Base-by-base conservation (phyloP, 2,797 vertebrate species). In the Syngnathus acus region DNA sequence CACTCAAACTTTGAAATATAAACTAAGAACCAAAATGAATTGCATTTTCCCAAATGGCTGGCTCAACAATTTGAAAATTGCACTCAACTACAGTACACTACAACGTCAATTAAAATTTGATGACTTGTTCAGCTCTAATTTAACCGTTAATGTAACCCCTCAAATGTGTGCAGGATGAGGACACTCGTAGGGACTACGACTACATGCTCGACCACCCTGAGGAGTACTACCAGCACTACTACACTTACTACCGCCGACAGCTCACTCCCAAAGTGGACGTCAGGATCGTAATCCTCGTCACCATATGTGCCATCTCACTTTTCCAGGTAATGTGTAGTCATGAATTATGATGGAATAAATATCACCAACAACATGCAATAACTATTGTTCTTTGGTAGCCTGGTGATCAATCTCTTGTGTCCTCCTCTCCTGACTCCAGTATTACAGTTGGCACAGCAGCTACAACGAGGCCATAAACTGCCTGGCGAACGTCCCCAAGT, bases 151-250 rank as follows among this genome's bases (percentile, higher is more conserved):
- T 32, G 9, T 43, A 11, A 43, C 42, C 10, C 11, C 21, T 10
- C 26, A 57, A 13, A 45, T 32, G 21, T 62, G 40, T 69, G 65
- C 53, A 98, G 96, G 97, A 99, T 89, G 97, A 99, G 80, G 97
- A 98, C 51, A 92, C 91, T 0, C 92, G 96, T 4, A 93, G 91
- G 73, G 96, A 98, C 77, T 99, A 98, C 39, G 95, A 99, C 82
- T 97, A 98, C 74, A 96, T 99, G 97, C 84, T 99, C 89, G 96
- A 98, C 79, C 94, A 99, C 62, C 97, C 97, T 0, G 97, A 99
- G 72, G 93, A 98, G 68, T 95, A 96, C 80, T 99, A 97, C 78
- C 93, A 95, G 63, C 96, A 99, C 77, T 98, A 97, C 79, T 99
- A 98, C 64, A 90, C 95, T 69, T 99, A 98, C 87, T 99, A 98